Conservation (phyloP, 2,888 invertebrate genomes). For the Drosophila neoperkinsi region DNA sequence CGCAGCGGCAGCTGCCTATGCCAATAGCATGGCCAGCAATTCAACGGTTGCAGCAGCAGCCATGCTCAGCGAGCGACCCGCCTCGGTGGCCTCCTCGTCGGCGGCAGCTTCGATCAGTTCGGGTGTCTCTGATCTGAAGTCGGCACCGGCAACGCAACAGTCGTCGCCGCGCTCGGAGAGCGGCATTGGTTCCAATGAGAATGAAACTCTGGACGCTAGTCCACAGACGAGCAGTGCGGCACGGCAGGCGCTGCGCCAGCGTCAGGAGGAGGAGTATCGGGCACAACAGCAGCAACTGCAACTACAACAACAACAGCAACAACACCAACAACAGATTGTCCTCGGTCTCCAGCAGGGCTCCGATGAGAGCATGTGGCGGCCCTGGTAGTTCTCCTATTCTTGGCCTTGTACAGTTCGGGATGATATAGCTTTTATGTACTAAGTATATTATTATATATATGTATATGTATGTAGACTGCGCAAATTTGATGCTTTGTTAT, state of each 20-base stretch:
- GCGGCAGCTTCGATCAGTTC: slow-evolving; percentile 75
- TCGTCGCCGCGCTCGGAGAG: slow-evolving; percentile 70
- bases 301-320: slow-evolving; percentile 28
- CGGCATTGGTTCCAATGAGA: slow-evolving; percentile 70
- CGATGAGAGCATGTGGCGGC: slow-evolving; percentile 86
- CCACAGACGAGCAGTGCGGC: slow-evolving; percentile 72
- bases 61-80: slow-evolving; percentile 64
- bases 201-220: slow-evolving; percentile 59
- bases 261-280: slow-evolving; percentile 73
- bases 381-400: slow-evolving; percentile 84
- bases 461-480: slow-evolving; percentile 68
- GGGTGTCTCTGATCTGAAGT: slow-evolving; percentile 70
- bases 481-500: slow-evolving; percentile 65
- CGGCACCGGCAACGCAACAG: slow-evolving; percentile 69
- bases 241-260: slow-evolving; percentile 65
- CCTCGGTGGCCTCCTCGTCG: slow-evolving; percentile 64
- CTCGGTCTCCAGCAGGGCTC: slow-evolving; percentile 66
- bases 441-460: slow-evolving; percentile 44
- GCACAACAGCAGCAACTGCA: slow-evolving; percentile 39
- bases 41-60: slow-evolving; percentile 47
- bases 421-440: slow-evolving; percentile 69
- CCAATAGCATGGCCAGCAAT: slow-evolving; percentile 68
- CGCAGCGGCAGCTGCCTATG: slow-evolving; percentile 75
- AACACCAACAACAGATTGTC: slow-evolving; percentile 20
- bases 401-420: slow-evolving; percentile 53